These are phyloP conservation scores for Eleutherodactylus coqui DNA, from an alignment of 2,797 vertebrate species.

Conservation along the genomic window DNA sequence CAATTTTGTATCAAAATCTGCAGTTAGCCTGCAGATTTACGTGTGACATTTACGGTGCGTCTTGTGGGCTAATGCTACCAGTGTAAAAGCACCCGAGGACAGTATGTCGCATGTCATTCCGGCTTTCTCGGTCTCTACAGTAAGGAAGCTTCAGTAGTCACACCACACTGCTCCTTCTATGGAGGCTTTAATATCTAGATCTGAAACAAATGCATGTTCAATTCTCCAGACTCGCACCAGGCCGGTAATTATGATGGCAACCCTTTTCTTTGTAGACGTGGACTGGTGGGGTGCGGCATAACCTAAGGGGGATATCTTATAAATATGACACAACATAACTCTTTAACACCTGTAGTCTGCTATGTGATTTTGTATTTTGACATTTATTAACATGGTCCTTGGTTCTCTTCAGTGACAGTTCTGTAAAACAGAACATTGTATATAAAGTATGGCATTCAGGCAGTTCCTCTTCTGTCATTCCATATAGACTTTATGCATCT, in stretches of 20 bases:
- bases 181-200: neutral
- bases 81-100: too few species aligned
- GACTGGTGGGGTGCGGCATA: neutral
- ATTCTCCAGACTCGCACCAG: neutral
- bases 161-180: too few species aligned
- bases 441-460: neutral
- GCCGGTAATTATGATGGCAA: neutral
- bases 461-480: neutral
- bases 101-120: neutral
- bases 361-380: neutral
- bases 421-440: slow-evolving; percentile 16
- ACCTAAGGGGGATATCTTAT: neutral
- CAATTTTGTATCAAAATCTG: too few species aligned
- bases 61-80: too few species aligned
- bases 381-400: neutral
- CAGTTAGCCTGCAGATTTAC: too few species aligned
- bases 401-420: neutral
- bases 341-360: neutral
- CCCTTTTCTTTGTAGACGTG: neutral
- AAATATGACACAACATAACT: neutral
- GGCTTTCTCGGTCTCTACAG: neutral
- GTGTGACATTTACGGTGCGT: too few species aligned
- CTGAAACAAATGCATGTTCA: neutral
- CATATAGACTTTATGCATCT: slow-evolving; percentile 9
- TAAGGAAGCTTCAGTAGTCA: neutral